Evolutionary conservation across 2,797 vertebrate species (phyloP).

Genomic region (Coccyzus lansbergi): DNA sequence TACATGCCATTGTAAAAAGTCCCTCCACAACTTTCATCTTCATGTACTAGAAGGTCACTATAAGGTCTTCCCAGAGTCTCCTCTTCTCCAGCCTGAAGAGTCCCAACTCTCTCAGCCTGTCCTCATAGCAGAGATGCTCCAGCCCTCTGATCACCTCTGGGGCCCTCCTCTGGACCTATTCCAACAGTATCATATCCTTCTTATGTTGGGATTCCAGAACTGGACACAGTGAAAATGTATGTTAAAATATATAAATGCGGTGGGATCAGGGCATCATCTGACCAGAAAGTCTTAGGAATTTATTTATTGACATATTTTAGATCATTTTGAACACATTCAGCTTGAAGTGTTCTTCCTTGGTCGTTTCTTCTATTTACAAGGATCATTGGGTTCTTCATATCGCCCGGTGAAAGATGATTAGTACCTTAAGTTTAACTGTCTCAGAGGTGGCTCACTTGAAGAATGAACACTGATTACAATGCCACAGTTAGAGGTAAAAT

Average conservation of each 20-base stretch:
- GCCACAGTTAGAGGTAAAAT: conserved; percentile 11
- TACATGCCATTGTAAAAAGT: too few relatives aligned
- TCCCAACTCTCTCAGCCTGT: too few relatives aligned
- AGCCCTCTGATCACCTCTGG: too few relatives aligned
- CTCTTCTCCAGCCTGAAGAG: too few relatives aligned
- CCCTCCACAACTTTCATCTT: too few relatives aligned
- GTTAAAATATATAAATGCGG: background rate
- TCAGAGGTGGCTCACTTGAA: conserved; percentile 16
- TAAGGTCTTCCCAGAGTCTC: too few relatives aligned
- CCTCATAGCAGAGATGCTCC: too few relatives aligned
- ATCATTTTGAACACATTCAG: background rate
- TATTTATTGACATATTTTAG: background rate
- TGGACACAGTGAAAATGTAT: too few relatives aligned
- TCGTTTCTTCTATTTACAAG: conserved; percentile 26
- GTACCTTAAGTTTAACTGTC: background rate
- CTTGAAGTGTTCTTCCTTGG: background rate
- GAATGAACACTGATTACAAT: conserved; percentile 5
- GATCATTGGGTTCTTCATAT: background rate
- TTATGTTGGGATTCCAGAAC: too few relatives aligned
- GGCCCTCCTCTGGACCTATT: too few relatives aligned
- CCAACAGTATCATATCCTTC: too few relatives aligned
- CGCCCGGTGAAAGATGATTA: conserved; percentile 1
- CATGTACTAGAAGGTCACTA: too few relatives aligned
- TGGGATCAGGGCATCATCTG: background rate
- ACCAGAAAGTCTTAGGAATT: background rate